Percentiles rank a stretch among this genome's conserved stretches.
Conservation (phyloP, 1,140 invertebrate species). For the Periplaneta americana region DNA sequence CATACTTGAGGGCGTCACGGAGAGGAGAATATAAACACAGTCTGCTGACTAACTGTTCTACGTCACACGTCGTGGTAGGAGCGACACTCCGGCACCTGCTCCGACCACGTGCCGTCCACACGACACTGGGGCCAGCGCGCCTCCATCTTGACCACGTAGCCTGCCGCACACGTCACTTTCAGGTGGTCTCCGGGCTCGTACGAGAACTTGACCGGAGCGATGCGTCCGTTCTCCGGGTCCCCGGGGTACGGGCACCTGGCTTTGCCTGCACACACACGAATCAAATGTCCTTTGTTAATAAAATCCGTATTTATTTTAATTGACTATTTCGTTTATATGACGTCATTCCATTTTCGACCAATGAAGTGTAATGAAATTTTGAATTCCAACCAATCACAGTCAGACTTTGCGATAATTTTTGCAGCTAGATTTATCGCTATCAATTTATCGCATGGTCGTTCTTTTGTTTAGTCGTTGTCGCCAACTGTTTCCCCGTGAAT, state of each 20-base stretch:
- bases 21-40: neutral
- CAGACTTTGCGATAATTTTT: too few species aligned
- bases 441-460: too few species aligned
- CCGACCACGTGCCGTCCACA: conserved; percentile 43
- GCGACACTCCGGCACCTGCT: conserved; percentile 40
- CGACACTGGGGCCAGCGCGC: conserved; percentile 38
- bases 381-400: too few species aligned
- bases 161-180: conserved; percentile 62
- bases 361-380: too few species aligned
- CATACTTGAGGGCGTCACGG: neutral
- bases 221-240: conserved; percentile 61
- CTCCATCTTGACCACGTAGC: conserved; percentile 46
- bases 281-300: too few species aligned
- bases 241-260: conserved; percentile 68
- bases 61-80: conserved; percentile 41
- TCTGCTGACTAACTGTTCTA: neutral
- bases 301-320: too few species aligned
- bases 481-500: too few species aligned
- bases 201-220: conserved; percentile 67
- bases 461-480: too few species aligned
- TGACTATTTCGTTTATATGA: too few species aligned
- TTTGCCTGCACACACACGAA: conserved; percentile 54
- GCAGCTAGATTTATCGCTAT: too few species aligned
- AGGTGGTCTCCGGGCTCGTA: conserved; percentile 70
- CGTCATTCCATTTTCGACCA: too few species aligned